A percentile compares a stretch with the other conserved stretches of the same genome.
These are phyloP conservation scores for Anoplophora glabripennis DNA, from an alignment of 1,140 invertebrate genomes.

Conservation along the genomic window DNA sequence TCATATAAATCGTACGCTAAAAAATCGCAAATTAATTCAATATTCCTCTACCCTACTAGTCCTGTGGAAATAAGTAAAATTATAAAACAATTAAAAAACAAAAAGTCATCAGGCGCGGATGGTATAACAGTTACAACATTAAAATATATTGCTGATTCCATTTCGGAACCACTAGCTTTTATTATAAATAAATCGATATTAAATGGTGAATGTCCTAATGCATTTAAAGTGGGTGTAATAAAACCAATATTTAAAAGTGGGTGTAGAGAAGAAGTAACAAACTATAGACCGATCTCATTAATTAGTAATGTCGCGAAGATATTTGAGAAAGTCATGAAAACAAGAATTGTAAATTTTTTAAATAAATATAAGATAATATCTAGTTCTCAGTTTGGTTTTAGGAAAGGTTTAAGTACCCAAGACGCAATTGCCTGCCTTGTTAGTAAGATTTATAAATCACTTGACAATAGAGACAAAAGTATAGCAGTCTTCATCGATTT, in stretches of 20 bases:
- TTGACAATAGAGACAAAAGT: conserved; percentile 1
- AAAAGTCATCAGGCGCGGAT: conserved; percentile 4
- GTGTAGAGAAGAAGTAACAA: background rate
- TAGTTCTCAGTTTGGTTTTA: conserved; percentile 12
- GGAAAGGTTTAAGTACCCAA: background rate
- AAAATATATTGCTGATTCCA: conserved; percentile 1
- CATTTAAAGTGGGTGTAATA: conserved; percentile 14
- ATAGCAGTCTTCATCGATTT: conserved; percentile 13
- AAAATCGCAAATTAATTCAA: too few relatives aligned
- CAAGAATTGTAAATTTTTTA: conserved; percentile 6
- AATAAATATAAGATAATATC: conserved; percentile 12
- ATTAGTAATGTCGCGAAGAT: conserved; percentile 13
- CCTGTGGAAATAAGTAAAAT: too few relatives aligned
- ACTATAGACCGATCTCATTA: conserved; percentile 11
- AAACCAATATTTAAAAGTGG: conserved; percentile 15
- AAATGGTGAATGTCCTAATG: conserved; percentile 5
- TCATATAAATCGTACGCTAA: too few relatives aligned
- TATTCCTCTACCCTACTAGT: too few relatives aligned
- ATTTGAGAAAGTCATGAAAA: conserved; percentile 2
- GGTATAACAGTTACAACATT: background rate
- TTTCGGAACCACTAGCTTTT: conserved; percentile 3
- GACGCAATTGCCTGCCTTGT: conserved; percentile 9
- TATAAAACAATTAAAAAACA: background rate
- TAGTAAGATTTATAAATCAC: background rate
- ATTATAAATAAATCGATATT: conserved; percentile 4